phyloP scores from a whole-genome alignment of 1,140 invertebrate species.

The Ganaspis sp. region DNA sequence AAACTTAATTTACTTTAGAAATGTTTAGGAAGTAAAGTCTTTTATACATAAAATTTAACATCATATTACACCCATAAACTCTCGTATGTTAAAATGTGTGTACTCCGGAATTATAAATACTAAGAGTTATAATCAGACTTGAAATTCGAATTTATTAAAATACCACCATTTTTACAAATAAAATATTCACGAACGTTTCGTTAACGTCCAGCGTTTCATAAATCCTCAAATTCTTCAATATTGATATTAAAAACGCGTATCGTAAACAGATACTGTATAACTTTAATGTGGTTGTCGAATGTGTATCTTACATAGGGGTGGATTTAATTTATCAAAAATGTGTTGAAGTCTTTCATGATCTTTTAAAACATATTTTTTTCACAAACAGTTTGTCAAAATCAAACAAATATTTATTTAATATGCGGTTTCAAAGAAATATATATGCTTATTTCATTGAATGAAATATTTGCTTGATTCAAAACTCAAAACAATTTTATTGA shows the following conservation, averaged over 20 bases:
- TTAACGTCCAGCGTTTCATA: neutral
- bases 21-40: neutral
- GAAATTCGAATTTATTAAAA: neutral
- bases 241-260: neutral
- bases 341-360: neutral
- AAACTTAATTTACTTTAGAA: neutral
- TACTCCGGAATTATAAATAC: neutral
- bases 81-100: neutral
- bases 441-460: no score
- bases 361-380: neutral
- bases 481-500: no score
- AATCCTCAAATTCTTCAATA: conserved; percentile 4
- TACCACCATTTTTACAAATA: conserved; percentile 1
- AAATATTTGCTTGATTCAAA: no score
- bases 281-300: neutral
- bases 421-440: no score
- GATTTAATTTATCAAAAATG: neutral
- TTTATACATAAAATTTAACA: neutral
- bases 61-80: conserved; percentile 1
- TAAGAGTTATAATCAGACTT: neutral
- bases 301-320: neutral
- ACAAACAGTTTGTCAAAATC: no score
- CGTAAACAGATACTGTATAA: neutral
- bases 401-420: no score
- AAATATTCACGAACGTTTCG: neutral